Evolutionary conservation across 2,797 vertebrate species (phyloP).

Genomic region (Pipistrellus kuhlii): DNA sequence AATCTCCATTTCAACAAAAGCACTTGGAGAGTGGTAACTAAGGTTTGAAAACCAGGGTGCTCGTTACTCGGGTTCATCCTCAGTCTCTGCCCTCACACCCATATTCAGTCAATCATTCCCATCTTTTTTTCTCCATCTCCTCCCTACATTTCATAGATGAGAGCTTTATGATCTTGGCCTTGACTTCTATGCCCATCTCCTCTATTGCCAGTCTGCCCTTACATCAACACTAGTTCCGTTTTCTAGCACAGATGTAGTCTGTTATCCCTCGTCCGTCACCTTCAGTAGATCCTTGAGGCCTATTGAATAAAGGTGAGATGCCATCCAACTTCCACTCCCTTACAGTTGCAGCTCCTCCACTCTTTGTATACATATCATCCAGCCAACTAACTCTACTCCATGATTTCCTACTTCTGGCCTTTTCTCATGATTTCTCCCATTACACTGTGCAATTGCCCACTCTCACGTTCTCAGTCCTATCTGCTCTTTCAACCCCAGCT

Average conservation of each 20-base stretch:
- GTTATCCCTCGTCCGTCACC: not conserved
- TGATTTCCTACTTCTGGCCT: not conserved
- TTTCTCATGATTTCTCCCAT: not conserved
- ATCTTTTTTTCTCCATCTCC: not conserved
- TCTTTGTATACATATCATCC: accelerated
- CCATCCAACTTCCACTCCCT: not conserved
- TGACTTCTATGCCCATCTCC: not conserved
- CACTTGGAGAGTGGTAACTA: not conserved
- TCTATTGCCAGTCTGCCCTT: not conserved
- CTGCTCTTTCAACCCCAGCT: not conserved
- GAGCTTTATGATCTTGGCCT: slow-evolving; percentile 30
- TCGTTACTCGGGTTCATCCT: not conserved
- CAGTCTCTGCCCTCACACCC: not conserved
- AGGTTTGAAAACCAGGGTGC: not conserved
- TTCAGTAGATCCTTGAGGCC: not conserved
- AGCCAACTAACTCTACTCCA: accelerated
- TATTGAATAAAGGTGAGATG: not conserved
- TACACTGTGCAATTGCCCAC: not conserved
- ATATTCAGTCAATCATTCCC: accelerated
- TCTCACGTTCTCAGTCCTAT: accelerated
- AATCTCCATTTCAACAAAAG: not conserved
- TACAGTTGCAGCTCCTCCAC: not conserved
- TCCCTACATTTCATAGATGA: not conserved
- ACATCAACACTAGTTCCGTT: not conserved
- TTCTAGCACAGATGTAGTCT: slow-evolving; percentile 9